Evolutionary conservation across 2,888 invertebrate genomes (phyloP), one percentile per base, ranked within the genome.

Genomic region (Xestia ashworthii): DNA sequence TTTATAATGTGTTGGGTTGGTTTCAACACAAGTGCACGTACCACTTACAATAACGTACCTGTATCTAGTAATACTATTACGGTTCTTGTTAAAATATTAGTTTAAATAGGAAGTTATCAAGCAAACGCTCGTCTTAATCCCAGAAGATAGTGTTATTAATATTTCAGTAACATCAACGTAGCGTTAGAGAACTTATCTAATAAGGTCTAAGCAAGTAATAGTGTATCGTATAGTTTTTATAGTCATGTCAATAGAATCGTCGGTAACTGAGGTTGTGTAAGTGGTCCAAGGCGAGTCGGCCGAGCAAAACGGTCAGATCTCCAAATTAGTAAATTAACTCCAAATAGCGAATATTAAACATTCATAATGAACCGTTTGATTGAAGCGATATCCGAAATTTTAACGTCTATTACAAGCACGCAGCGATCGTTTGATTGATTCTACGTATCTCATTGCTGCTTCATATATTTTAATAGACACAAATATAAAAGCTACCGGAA

Each of bases 201-300:
- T 41, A 16, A 76, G 19, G 25, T 71, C 22, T 79, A 19, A 55
- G 16, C 58, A 64, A 38, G 60, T 78, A 74, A 60, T 75, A 44
- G 75, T 73, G 66, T 76, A 70, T 66, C 66, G 58, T 72, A 44
- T 1, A 44, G 65, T 72, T 72, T 80, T 80, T 73, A 71, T 70
- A 79, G 72, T 76, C 65, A 72, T 88, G 79, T 88, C 88, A 87
- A 87, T 89, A 87, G 81, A 87, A 88, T 87, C 76, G 83, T 84
- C 85, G 80, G 89, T 90, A 89, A 89, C 89, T 88, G 86, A 83
- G 86, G 88, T 92, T 93, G 89, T 90, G 90, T 92, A 95, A 95
- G 90, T 95, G 92, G 95, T 91, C 93, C 95, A 95, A 95, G 95
- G 95, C 86, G 82, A 92, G 87, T 92, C 91, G 87, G 89, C 89